Base-by-base conservation (phyloP, 2,797 vertebrate genomes). In the Acanthopagrus latus region DNA sequence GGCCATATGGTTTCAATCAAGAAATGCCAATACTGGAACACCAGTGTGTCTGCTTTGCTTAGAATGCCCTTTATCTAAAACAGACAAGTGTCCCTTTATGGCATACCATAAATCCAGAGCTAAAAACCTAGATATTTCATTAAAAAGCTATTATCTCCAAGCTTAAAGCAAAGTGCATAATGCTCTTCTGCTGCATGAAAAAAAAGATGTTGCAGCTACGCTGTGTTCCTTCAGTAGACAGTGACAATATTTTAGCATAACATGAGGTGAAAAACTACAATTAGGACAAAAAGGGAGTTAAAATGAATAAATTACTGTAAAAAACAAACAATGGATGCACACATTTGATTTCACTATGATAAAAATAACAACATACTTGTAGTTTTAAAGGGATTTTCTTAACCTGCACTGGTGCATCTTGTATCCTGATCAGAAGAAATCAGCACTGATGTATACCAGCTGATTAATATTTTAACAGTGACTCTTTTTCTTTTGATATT, bases 1-100 rank as follows among this genome's bases (percentile, higher is more conserved):
- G 74, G 92, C 94, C 95, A 90, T 95, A 94, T 95, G 94, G 95
- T 95, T 96, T 96, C 94, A 95, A 95, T 97, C 95, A 95, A 92
- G 66, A 96, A 96, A 96, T 95, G 95, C 95, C 96, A 96, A 96
- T 96, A 95, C 92, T 92, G 93, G 59, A 94, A 94, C 94, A 90
- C 94, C 94, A 95, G 94, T 91, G 93, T 95, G 93, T 94, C 93
- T 94, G 92, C 93, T 96, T 96, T 95, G 95, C 95, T 94, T 94
- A 93, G 94, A 62, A 78, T 66, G 68, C 0, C 52, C 64, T 73
- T 74, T 67, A 68, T 70, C 68, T 58, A 62, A 84, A 81, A 78
- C 63, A 68, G 41, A 68, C 17, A 10, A 55, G 50, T 46, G 56
- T 76, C 56, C 43, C 56, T 68, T 69, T 80, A 73, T 50, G 57